Evolutionary conservation across 2,888 invertebrate genomes (phyloP).

Genomic region (Philaethria dido): DNA sequence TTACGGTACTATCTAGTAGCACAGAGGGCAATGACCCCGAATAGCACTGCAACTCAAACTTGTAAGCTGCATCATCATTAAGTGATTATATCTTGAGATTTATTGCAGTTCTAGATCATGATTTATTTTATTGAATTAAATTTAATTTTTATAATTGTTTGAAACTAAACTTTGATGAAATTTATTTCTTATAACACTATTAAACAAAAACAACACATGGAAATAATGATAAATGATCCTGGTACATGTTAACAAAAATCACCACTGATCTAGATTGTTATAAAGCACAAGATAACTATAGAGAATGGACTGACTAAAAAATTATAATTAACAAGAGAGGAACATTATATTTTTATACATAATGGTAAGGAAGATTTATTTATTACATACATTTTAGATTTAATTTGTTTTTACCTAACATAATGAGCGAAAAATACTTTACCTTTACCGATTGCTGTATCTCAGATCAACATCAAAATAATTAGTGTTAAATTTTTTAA

Average conservation of each 20-base stretch:
- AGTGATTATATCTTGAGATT: not conserved
- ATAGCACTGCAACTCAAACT: constrained; percentile 20
- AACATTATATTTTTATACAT: not conserved
- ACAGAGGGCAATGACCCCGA: constrained; percentile 9
- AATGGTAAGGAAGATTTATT: not conserved
- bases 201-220: no score
- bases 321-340: not conserved
- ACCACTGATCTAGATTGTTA: constrained; percentile 5
- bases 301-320: not conserved
- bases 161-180: no score
- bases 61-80: constrained; percentile 10
- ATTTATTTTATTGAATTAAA: not conserved
- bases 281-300: not conserved
- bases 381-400: no score
- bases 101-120: not conserved
- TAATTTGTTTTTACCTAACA: no score
- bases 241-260: not conserved
- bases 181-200: not conserved
- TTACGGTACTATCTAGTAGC: constrained; percentile 24
- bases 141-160: no score
- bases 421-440: no score
- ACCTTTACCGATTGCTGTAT: no score
- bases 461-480: no score
- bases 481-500: no score
- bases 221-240: not conserved